These are phyloP conservation scores for Chaetops frenatus DNA, from an alignment of 2,113 vertebrate genomes.

Conservation along the genomic window DNA sequence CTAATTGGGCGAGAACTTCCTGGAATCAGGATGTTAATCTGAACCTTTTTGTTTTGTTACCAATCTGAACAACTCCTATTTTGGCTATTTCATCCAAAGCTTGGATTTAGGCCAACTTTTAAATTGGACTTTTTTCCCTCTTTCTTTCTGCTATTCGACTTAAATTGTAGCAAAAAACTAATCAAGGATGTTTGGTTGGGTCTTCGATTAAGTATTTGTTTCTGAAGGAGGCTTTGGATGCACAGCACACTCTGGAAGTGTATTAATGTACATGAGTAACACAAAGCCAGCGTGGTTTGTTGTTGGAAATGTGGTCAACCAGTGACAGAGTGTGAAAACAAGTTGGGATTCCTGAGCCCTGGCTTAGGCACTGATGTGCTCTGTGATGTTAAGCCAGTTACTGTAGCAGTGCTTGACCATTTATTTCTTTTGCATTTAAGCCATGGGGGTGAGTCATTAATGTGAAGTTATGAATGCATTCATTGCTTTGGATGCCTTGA, in stretches of 20 bases:
- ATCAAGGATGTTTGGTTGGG: not conserved
- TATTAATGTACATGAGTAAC: not conserved
- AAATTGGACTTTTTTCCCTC: not conserved
- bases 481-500: not conserved
- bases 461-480: not conserved
- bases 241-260: not conserved
- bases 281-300: not conserved
- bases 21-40: constrained; percentile 28
- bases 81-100: not conserved
- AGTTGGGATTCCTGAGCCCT: not conserved
- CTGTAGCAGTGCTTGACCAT: not conserved
- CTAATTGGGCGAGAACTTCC: constrained; percentile 63
- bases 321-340: not conserved
- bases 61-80: constrained; percentile 38
- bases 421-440: not conserved
- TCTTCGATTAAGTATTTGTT: not conserved
- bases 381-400: not conserved
- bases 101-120: not conserved
- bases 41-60: constrained; percentile 50
- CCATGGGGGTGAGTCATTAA: not conserved
- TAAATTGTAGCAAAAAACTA: not conserved
- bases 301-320: constrained; percentile 4
- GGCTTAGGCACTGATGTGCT: not conserved
- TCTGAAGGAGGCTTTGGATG: not conserved
- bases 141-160: not conserved